Percentiles rank a stretch among this genome's conserved stretches.
Conservation (phyloP, 2,113 vertebrate species). For the Cheilinus undulatus region DNA sequence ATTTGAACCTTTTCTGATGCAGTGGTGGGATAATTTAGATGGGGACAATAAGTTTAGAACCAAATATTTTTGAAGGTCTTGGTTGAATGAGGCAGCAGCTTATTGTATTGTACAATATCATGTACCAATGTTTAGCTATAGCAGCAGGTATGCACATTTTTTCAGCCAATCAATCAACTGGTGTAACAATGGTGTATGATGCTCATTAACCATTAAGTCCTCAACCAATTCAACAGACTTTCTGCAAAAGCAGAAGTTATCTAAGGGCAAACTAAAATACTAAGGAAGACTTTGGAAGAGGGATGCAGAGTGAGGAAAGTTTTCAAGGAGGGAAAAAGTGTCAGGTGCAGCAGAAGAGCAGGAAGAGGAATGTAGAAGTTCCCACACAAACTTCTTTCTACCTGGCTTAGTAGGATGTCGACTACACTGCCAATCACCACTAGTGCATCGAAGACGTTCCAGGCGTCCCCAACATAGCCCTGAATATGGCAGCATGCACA, state of each 20-base stretch:
- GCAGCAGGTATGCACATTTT: too few species aligned
- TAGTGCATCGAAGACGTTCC: constrained; percentile 99
- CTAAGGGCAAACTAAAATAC: constrained; percentile 9
- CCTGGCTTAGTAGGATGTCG: constrained; percentile 99
- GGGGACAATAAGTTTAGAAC: constrained; percentile 28
- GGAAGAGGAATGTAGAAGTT: constrained; percentile 64
- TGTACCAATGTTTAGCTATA: too few species aligned
- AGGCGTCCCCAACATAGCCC: constrained; percentile 99
- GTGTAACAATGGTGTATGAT: background rate
- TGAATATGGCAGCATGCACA: constrained; percentile 88
- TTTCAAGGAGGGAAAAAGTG: constrained; percentile 24
- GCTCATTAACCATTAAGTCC: constrained; percentile 21
- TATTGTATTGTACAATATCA: too few species aligned
- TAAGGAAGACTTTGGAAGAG: constrained; percentile 30
- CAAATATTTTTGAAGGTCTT: too few species aligned
- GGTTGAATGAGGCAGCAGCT: background rate
- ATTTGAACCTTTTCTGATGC: background rate
- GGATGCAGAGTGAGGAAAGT: constrained; percentile 34
- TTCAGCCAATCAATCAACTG: too few species aligned
- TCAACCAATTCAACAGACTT: constrained; percentile 15
- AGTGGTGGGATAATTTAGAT: constrained; percentile 38
- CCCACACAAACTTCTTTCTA: constrained; percentile 90
- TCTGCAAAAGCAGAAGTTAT: constrained; percentile 27
- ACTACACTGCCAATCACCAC: constrained; percentile 99
- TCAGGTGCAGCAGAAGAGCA: constrained; percentile 33